A percentile compares a stretch with the other conserved stretches of the same genome.
Evolutionary conservation across 2,888 invertebrate genomes (phyloP).

Genomic region (Thecophora atra): DNA sequence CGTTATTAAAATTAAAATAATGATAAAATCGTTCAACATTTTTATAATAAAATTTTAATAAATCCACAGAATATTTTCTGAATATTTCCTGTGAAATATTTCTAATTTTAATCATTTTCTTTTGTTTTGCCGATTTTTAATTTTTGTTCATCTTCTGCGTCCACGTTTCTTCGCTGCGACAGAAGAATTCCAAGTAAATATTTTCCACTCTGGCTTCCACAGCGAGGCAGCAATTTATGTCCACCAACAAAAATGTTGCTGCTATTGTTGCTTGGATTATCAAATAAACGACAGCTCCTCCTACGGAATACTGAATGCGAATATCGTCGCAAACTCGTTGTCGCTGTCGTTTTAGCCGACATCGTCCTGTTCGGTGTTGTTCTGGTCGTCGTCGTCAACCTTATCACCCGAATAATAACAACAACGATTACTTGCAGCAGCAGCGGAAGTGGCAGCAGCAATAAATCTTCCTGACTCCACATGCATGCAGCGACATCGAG

Average conservation of each 20-base stretch:
- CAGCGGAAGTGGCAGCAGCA: conserved; percentile 9
- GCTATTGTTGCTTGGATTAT: conserved; percentile 39
- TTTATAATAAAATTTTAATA: too few species aligned
- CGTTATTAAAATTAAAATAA: too few species aligned
- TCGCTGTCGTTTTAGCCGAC: background rate
- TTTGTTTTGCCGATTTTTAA: too few species aligned
- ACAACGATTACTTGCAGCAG: background rate
- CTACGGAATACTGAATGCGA: conserved; percentile 12
- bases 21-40: too few species aligned
- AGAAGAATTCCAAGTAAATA: background rate
- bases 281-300: conserved; percentile 38
- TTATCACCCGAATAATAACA: background rate
- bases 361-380: too few species aligned
- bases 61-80: too few species aligned
- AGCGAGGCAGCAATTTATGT: conserved; percentile 25
- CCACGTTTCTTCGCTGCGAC: background rate
- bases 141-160: too few species aligned
- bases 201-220: background rate
- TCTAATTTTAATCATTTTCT: too few species aligned
- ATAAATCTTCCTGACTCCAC: conserved; percentile 29
- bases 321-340: background rate
- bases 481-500: conserved; percentile 24
- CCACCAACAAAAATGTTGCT: conserved; percentile 15
- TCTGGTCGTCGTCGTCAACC: conserved; percentile 9
- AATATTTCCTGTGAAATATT: too few species aligned